Evolutionary conservation across 2,113 vertebrate genomes (phyloP).

Genomic region (Aythya baeri): DNA sequence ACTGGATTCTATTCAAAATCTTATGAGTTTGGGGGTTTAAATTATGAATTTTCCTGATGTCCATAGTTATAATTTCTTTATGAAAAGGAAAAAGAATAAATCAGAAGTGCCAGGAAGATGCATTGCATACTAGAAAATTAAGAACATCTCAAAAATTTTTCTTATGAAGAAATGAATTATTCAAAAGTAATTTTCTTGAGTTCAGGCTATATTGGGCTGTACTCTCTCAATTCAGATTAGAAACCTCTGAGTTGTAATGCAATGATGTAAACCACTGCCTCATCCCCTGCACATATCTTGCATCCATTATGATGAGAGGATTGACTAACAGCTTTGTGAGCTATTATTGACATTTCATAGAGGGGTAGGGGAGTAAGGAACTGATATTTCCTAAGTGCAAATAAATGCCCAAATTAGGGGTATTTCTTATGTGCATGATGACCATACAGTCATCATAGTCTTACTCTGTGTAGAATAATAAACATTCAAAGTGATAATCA

Average conservation of each 20-base stretch:
- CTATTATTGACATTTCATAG: background rate
- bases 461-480: background rate
- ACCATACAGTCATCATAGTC: background rate
- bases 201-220: background rate
- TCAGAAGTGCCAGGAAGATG: background rate
- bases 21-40: background rate
- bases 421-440: background rate
- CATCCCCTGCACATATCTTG: background rate
- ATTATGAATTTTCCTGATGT: background rate
- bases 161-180: constrained; percentile 58
- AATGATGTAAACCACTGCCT: background rate
- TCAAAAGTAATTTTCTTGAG: constrained; percentile 9
- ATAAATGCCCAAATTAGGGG: background rate
- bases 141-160: background rate
- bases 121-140: background rate
- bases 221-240: background rate
- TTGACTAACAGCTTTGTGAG: background rate
- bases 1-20: background rate
- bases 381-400: background rate
- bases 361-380: background rate
- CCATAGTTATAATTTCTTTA: background rate
- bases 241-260: background rate
- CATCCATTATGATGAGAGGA: background rate
- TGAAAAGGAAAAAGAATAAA: background rate
- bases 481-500: background rate